Percentiles rank a stretch among this genome's conserved stretches.
Evolutionary conservation across 1,140 invertebrate species (phyloP).

Genomic region (Drusus annulatus): DNA sequence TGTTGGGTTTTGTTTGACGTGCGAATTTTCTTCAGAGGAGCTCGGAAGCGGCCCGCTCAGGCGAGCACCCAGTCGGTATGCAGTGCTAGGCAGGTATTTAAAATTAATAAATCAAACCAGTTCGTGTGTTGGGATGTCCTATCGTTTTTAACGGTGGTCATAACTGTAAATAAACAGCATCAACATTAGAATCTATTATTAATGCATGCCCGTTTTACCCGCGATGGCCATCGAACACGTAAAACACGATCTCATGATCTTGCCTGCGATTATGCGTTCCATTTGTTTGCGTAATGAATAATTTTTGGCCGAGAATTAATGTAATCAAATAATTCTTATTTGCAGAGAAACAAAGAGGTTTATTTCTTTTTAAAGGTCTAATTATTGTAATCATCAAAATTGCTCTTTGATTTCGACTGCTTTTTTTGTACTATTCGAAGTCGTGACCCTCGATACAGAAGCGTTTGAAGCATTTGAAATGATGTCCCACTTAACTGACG

Average conservation of each 20-base stretch:
- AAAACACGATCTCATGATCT: slow-evolving; percentile 8
- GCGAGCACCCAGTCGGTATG: background rate
- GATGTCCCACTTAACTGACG: no score
- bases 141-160: slow-evolving; percentile 34
- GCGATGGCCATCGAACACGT: background rate
- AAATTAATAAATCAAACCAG: slow-evolving; percentile 37
- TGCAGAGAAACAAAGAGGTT: no score
- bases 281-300: background rate
- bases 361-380: no score
- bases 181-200: slow-evolving; percentile 20
- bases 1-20: background rate
- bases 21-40: slow-evolving; percentile 20
- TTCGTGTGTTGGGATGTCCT: slow-evolving; percentile 23
- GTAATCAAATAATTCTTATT: no score
- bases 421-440: no score
- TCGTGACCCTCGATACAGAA: no score
- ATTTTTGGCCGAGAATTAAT: no score
- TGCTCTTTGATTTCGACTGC: no score
- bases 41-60: background rate
- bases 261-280: background rate
- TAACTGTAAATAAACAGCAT: slow-evolving; percentile 22
- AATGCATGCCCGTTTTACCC: background rate
- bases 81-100: background rate
- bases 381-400: no score
- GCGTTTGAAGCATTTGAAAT: no score